phyloP scores from a whole-genome alignment of 1,140 invertebrate genomes.

The Trachymyrmex septentrionalis region DNA sequence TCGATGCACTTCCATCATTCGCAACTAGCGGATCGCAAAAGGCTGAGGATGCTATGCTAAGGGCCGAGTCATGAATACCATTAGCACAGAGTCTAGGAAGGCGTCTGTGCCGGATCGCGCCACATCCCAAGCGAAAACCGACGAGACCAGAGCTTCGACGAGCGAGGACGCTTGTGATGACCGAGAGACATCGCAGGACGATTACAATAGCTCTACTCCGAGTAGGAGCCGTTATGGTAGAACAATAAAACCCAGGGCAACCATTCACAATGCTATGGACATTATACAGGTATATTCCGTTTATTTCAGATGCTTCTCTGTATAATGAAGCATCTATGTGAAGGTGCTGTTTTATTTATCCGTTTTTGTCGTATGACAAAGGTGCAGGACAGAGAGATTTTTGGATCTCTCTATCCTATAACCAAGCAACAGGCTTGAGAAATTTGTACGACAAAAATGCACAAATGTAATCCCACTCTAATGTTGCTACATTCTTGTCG shows the following conservation, averaged over 20 bases:
- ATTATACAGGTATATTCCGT: slow-evolving; percentile 59
- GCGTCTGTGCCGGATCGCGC: slow-evolving; percentile 39
- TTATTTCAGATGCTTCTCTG: not conserved
- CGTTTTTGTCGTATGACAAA: no score
- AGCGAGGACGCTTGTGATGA: slow-evolving; percentile 13
- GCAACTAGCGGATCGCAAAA: no score
- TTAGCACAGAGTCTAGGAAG: slow-evolving; percentile 47
- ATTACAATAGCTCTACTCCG: slow-evolving; percentile 18
- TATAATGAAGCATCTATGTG: no score
- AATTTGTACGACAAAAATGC: no score
- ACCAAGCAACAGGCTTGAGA: no score
- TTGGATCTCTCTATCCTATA: no score
- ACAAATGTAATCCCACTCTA: no score
- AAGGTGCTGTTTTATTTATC: no score
- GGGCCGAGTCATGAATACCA: slow-evolving; percentile 61
- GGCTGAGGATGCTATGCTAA: slow-evolving; percentile 60
- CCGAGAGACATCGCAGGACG: not conserved
- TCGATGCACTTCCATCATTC: slow-evolving; percentile 13
- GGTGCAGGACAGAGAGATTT: no score
- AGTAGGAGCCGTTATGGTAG: slow-evolving; percentile 73
- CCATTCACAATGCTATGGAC: slow-evolving; percentile 25
- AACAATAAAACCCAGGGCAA: slow-evolving; percentile 65
- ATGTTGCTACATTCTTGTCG: not conserved
- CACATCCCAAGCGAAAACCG: not conserved
- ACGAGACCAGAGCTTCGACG: not conserved